phyloP scores from a whole-genome alignment of 30 jellyfish, hydroid and myxozoan species.

The Chironex yamaguchii region DNA sequence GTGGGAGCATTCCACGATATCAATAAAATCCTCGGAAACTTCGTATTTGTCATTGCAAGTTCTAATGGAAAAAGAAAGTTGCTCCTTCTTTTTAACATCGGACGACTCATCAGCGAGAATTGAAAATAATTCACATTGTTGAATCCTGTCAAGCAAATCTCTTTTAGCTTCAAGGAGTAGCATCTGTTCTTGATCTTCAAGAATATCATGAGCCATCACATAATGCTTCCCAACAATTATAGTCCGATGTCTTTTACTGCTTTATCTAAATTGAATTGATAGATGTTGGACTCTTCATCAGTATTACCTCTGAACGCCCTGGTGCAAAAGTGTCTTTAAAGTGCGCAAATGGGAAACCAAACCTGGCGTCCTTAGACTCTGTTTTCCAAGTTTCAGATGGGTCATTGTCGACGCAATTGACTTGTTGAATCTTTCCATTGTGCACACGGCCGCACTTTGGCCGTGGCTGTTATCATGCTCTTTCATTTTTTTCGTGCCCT shows the following conservation, averaged over 20 bases:
- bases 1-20: not conserved
- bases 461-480: conserved; percentile 35
- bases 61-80: not conserved
- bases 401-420: conserved; percentile 49
- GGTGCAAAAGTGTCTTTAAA: conserved; percentile 46
- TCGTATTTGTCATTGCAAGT: not conserved
- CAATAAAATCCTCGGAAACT: not conserved
- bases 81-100: not conserved
- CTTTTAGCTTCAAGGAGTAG: conserved; percentile 42
- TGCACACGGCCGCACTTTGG: conserved; percentile 31
- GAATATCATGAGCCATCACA: conserved; percentile 46
- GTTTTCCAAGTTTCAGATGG: conserved; percentile 45
- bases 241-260: conserved; percentile 53
- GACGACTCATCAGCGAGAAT: not conserved
- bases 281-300: conserved; percentile 41
- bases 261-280: conserved; percentile 53
- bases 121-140: not conserved
- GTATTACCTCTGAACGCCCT: conserved; percentile 44
- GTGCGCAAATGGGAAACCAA: conserved; percentile 46
- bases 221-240: conserved; percentile 42
- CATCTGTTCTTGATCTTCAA: conserved; percentile 43
- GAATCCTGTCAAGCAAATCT: conserved; percentile 2
- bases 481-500: conserved; percentile 1
- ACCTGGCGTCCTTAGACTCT: conserved; percentile 37
- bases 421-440: conserved; percentile 13